phyloP scores from a whole-genome alignment of 2,113 vertebrate genomes.

The Carassius auratus region DNA sequence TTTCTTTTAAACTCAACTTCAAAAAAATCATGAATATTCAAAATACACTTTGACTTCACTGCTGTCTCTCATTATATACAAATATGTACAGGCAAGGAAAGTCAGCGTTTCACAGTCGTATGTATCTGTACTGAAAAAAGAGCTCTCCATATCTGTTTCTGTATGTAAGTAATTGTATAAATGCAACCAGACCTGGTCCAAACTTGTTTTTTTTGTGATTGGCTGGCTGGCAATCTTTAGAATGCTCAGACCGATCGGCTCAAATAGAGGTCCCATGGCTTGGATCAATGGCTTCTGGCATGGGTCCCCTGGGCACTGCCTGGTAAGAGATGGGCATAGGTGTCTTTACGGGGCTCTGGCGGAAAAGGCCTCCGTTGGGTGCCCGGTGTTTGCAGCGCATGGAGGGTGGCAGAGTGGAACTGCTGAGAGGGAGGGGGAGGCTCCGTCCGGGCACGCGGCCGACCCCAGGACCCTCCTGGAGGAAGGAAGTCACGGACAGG shows the following conservation, averaged over 20 bases:
- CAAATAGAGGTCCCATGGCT: constrained; percentile 97
- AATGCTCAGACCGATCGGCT: constrained; percentile 59
- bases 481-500: constrained; percentile 94
- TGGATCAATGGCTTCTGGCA: constrained; percentile 90
- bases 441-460: constrained; percentile 84
- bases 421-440: constrained; percentile 94
- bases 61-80: constrained; percentile 97
- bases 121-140: constrained; percentile 34
- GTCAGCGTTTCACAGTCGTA: constrained; percentile 74
- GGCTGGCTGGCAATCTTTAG: constrained; percentile 55
- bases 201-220: constrained; percentile 6
- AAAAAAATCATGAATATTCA: constrained; percentile 97
- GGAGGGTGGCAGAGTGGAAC: constrained; percentile 95
- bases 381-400: constrained; percentile 99
- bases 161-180: constrained; percentile 24
- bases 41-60: constrained; percentile 99
- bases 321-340: constrained; percentile 97
- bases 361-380: constrained; percentile 96
- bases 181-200: constrained; percentile 17
- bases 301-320: constrained; percentile 89
- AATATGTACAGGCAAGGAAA: constrained; percentile 95
- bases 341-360: constrained; percentile 95
- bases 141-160: constrained; percentile 9
- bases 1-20: constrained; percentile 79
- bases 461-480: constrained; percentile 86